These are phyloP conservation scores for Butastur rufipennis DNA, from an alignment of 2,113 vertebrate genomes.

Conservation along the genomic window DNA sequence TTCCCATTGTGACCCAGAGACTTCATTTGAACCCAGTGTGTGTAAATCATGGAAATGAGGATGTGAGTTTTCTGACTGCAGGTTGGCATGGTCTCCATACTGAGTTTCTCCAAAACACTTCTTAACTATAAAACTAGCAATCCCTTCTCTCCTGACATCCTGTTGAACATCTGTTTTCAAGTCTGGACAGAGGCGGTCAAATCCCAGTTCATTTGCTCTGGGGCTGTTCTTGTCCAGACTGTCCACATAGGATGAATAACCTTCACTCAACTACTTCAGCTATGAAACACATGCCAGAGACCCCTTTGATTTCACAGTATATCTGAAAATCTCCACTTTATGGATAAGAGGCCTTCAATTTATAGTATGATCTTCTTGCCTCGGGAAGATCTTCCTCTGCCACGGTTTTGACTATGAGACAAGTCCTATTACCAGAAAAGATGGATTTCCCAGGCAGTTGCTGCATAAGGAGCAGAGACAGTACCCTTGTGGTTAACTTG, in stretches of 20 bases:
- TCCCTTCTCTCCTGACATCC: not conserved
- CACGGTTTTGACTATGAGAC: not conserved
- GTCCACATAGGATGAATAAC: not conserved
- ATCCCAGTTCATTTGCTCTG: not conserved
- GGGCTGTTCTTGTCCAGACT: not conserved
- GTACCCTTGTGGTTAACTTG: not conserved
- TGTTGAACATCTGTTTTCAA: slow-evolving; percentile 15
- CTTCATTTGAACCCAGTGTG: not conserved
- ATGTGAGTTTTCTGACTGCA: not conserved
- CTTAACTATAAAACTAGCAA: not conserved
- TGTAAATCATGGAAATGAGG: not conserved
- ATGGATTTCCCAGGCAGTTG: not conserved
- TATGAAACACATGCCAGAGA: not conserved
- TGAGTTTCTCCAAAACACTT: not conserved
- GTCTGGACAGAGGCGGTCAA: not conserved
- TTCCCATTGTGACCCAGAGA: not conserved
- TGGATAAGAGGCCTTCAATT: not conserved
- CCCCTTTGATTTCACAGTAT: not conserved
- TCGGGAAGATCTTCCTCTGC: not conserved
- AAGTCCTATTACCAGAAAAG: not conserved
- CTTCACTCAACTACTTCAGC: not conserved
- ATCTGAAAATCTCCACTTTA: not conserved
- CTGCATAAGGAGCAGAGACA: not conserved
- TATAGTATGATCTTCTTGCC: not conserved
- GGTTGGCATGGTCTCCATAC: not conserved